A percentile compares a stretch with the other conserved stretches of the same genome.
These are phyloP conservation scores for Aproaerema taeniolella DNA, from an alignment of 2,888 invertebrate species.

Conservation along the genomic window DNA sequence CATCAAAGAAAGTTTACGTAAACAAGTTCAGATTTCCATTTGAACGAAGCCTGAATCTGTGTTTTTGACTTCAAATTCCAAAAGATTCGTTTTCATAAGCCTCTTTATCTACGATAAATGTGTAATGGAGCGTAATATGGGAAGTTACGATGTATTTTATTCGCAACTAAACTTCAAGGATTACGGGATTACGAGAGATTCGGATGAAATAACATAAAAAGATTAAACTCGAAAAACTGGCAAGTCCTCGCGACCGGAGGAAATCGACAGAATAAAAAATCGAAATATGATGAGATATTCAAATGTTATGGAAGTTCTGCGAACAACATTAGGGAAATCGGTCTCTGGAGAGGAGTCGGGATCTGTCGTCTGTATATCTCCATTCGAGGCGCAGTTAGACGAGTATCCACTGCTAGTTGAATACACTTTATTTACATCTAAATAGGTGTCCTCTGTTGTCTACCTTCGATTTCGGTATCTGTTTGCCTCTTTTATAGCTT, in stretches of 20 bases:
- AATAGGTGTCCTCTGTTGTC: conserved; percentile 22
- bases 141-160: not conserved
- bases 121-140: not conserved
- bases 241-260: conserved; percentile 18
- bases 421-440: conserved; percentile 37
- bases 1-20: too few relatives aligned
- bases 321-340: conserved; percentile 57
- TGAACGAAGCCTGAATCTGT: not conserved
- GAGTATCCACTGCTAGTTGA: conserved; percentile 19
- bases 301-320: conserved; percentile 51
- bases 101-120: not conserved
- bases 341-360: conserved; percentile 29
- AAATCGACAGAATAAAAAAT: conserved; percentile 39
- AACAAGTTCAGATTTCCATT: not conserved
- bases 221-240: conserved; percentile 20
- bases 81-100: not conserved
- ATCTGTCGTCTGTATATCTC: conserved; percentile 18
- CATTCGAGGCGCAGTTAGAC: conserved; percentile 2
- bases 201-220: conserved; percentile 23
- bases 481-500: not conserved
- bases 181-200: conserved; percentile 8
- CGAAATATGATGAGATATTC: conserved; percentile 55
- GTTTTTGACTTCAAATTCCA: not conserved
- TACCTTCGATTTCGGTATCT: not conserved
- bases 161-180: conserved; percentile 2